Evolutionary conservation across 2,888 invertebrate species (phyloP).

Genomic region (Margaritifera margaritifera): DNA sequence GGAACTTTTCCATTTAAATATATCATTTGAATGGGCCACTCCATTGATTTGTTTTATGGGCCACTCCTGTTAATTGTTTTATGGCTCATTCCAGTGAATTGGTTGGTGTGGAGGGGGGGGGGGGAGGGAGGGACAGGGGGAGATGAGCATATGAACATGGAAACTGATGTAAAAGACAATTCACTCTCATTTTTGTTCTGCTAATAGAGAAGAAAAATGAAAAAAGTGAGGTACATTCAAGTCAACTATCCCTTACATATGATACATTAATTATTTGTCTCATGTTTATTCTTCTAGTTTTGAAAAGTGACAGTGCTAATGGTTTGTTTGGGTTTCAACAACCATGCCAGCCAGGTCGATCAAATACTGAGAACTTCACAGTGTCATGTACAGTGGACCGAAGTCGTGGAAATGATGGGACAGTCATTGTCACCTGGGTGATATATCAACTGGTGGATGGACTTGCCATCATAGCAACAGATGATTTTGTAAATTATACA

Average conservation of each 20-base stretch:
- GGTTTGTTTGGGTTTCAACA: constrained; percentile 67
- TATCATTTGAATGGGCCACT: no score
- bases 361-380: constrained; percentile 39
- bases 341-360: constrained; percentile 51
- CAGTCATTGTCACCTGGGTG: constrained; percentile 63
- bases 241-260: neutral
- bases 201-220: no score
- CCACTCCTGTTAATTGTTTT: no score
- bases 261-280: neutral
- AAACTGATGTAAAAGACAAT: no score
- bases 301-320: constrained; percentile 72
- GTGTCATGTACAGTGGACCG: constrained; percentile 61
- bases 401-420: constrained; percentile 62
- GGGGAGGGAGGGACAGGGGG: no score
- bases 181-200: no score
- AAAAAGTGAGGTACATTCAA: no score
- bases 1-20: no score
- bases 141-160: no score
- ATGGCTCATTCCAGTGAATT: no score
- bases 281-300: constrained; percentile 49
- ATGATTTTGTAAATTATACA: constrained; percentile 60
- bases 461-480: constrained; percentile 23
- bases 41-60: no score
- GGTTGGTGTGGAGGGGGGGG: no score
- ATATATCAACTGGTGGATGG: constrained; percentile 42